phyloP scores from a whole-genome alignment of 2,888 invertebrate species.

The Amiota minor region DNA sequence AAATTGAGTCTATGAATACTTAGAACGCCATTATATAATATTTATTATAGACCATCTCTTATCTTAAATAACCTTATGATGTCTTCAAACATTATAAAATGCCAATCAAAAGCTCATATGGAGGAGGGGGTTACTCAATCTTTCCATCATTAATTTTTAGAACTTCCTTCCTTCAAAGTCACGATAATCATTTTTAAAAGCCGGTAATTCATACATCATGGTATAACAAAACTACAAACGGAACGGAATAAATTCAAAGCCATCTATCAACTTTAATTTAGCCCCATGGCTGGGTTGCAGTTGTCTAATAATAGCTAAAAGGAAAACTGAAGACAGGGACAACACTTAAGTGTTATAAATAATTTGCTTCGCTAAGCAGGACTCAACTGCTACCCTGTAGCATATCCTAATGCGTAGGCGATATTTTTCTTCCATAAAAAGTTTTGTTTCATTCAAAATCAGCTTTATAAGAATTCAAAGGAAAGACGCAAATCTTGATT shows the following conservation, averaged over 20 bases:
- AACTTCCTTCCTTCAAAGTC: not conserved
- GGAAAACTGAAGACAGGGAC: not conserved
- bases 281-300: not conserved
- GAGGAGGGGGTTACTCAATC: no score
- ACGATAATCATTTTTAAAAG: not conserved
- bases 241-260: not conserved
- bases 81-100: no score
- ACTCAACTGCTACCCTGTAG: not conserved
- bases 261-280: conserved; percentile 11
- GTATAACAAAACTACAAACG: not conserved
- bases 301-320: not conserved
- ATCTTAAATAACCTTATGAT: no score
- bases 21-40: no score
- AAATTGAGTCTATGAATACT: no score
- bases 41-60: no score
- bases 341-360: not conserved
- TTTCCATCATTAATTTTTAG: no score
- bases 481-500: not conserved
- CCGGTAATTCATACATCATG: not conserved
- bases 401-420: not conserved
- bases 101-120: no score
- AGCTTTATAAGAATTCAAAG: no score
- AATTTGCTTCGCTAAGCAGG: not conserved
- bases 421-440: no score
- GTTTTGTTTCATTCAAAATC: no score